Percentiles rank a stretch among this genome's conserved stretches.
phyloP scores from a whole-genome alignment of 2,888 invertebrate species.

The Didymodactylos carnosus region DNA sequence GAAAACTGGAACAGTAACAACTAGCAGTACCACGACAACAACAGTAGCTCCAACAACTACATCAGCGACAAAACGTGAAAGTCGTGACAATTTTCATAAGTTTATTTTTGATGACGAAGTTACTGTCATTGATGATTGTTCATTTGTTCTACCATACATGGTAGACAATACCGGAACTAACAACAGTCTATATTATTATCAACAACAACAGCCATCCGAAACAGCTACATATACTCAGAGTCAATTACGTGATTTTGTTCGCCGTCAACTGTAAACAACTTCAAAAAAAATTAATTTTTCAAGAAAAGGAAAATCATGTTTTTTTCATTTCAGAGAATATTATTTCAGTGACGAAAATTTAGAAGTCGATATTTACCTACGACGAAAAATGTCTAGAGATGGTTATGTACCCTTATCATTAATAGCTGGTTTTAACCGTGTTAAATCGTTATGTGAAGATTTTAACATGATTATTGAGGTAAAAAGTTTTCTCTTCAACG shows the following conservation, averaged over 20 bases:
- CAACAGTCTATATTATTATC: background rate
- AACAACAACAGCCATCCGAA: background rate
- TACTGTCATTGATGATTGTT: background rate
- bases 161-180: too few species aligned
- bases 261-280: conserved; percentile 7
- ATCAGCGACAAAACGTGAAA: background rate
- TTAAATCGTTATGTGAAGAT: conserved; percentile 2
- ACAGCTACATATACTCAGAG: background rate
- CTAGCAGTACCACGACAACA: too few species aligned
- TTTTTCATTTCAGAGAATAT: conserved; percentile 9
- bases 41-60: too few species aligned
- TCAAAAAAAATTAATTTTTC: background rate
- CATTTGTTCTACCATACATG: background rate
- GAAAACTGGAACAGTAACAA: too few species aligned
- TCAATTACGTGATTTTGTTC: background rate
- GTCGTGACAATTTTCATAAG: background rate
- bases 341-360: conserved; percentile 16
- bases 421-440: conserved; percentile 15
- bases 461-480: background rate
- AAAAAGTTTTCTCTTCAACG: background rate
- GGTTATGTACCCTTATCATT: conserved; percentile 13
- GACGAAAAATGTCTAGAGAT: conserved; percentile 14
- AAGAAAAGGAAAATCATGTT: background rate
- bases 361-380: conserved; percentile 10
- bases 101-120: background rate